Evolutionary conservation across 2,797 vertebrate genomes (phyloP).

Genomic region (Petrocephalus sullivani): DNA sequence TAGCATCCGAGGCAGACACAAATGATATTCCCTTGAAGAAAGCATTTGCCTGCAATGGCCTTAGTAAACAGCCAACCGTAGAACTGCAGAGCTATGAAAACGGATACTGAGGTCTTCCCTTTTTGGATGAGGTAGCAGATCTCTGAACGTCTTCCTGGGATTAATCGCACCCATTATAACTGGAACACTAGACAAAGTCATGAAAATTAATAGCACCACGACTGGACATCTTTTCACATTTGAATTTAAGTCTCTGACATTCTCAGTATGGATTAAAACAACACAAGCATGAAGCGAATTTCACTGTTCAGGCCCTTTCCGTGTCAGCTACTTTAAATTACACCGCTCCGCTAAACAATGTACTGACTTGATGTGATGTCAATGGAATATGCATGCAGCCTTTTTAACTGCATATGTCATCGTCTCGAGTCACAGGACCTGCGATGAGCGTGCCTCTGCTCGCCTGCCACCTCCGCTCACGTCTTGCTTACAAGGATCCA

Average conservation of each 20-base stretch:
- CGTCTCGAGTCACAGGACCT: slow-evolving; percentile 29
- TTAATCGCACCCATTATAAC: background rate
- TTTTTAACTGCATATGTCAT: background rate
- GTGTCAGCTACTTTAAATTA: background rate
- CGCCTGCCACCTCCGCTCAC: background rate
- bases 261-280: background rate
- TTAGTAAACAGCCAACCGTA: background rate
- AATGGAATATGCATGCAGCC: background rate
- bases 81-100: background rate
- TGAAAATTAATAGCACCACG: background rate
- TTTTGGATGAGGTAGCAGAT: background rate
- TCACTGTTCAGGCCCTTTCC: background rate
- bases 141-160: background rate
- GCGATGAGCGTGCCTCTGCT: slow-evolving; percentile 5
- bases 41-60: background rate
- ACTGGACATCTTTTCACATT: background rate
- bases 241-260: background rate
- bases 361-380: background rate
- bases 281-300: background rate
- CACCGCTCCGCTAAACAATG: background rate
- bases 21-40: background rate
- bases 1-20: background rate
- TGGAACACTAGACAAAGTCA: background rate
- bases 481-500: slow-evolving; percentile 16
- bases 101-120: background rate